A percentile compares a stretch with the other conserved stretches of the same genome.
phyloP scores from a whole-genome alignment of 2,113 vertebrate genomes.

The Hiodon alosoides region DNA sequence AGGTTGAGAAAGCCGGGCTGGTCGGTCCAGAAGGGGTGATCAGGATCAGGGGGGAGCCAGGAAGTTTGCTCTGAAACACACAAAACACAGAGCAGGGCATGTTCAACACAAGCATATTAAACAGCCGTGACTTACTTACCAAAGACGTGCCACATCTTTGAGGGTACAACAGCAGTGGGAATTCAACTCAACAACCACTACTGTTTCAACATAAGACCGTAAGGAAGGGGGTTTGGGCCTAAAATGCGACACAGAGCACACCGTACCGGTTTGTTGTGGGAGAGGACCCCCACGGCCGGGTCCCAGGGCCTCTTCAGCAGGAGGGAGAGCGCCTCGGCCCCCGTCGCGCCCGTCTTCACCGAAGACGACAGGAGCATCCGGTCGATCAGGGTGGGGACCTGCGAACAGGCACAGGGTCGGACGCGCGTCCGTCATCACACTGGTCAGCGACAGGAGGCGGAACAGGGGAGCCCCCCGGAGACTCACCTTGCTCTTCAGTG shows the following conservation, averaged over 20 bases:
- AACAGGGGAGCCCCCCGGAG: slow-evolving; percentile 7
- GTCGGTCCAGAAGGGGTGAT: slow-evolving; percentile 85
- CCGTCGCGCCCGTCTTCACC: slow-evolving; percentile 76
- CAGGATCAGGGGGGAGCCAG: slow-evolving; percentile 89
- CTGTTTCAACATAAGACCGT: too few relatives aligned
- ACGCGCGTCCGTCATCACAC: background rate
- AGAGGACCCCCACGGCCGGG: slow-evolving; percentile 89
- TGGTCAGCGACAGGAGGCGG: background rate
- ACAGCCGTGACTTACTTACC: background rate
- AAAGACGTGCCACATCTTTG: background rate
- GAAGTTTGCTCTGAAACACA: slow-evolving; percentile 79
- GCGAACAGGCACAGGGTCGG: background rate
- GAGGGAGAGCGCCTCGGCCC: slow-evolving; percentile 87
- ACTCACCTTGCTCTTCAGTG: slow-evolving; percentile 90
- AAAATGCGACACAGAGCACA: background rate
- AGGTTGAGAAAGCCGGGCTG: slow-evolving; percentile 75
- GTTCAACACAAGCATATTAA: background rate
- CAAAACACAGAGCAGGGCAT: background rate
- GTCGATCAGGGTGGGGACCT: slow-evolving; percentile 91
- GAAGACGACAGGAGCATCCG: slow-evolving; percentile 88
- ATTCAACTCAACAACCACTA: too few relatives aligned
- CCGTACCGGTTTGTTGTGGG: slow-evolving; percentile 92
- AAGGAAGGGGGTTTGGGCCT: too few relatives aligned
- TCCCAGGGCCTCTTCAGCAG: slow-evolving; percentile 96
- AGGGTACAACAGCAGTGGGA: background rate